phyloP scores from a whole-genome alignment of 2,113 vertebrate species.

The Mormyrus iriodes region DNA sequence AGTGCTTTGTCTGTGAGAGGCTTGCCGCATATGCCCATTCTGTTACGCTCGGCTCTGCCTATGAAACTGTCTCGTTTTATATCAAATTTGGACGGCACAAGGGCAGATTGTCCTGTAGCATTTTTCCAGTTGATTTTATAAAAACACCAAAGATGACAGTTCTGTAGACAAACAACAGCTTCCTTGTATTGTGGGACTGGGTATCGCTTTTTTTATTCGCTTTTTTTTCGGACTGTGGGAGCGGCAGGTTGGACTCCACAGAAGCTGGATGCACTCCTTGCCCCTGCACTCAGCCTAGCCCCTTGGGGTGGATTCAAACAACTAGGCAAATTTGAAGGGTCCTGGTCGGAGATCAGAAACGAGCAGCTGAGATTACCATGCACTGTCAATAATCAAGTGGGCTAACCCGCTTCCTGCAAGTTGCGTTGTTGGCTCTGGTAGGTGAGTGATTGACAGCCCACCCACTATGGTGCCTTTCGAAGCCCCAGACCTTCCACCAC shows the following conservation, averaged over 20 bases:
- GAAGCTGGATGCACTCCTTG: constrained; percentile 42
- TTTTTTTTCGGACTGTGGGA: constrained; percentile 41
- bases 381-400: background rate
- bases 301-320: background rate
- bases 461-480: background rate
- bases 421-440: background rate
- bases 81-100: constrained; percentile 8
- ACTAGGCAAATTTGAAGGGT: background rate
- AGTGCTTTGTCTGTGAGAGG: background rate
- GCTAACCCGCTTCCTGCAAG: background rate
- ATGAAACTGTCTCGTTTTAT: background rate
- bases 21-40: background rate
- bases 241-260: constrained; percentile 35
- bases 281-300: constrained; percentile 39
- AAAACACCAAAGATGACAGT: constrained; percentile 35
- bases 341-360: background rate
- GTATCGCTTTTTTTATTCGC: constrained; percentile 27
- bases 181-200: constrained; percentile 52
- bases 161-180: constrained; percentile 48
- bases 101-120: constrained; percentile 25
- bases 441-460: background rate
- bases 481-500: background rate
- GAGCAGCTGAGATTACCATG: background rate
- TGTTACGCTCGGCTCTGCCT: background rate
- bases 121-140: constrained; percentile 30